These are phyloP conservation scores for Deroplatys truncata DNA, from an alignment of 2,888 invertebrate genomes.

Conservation along the genomic window DNA sequence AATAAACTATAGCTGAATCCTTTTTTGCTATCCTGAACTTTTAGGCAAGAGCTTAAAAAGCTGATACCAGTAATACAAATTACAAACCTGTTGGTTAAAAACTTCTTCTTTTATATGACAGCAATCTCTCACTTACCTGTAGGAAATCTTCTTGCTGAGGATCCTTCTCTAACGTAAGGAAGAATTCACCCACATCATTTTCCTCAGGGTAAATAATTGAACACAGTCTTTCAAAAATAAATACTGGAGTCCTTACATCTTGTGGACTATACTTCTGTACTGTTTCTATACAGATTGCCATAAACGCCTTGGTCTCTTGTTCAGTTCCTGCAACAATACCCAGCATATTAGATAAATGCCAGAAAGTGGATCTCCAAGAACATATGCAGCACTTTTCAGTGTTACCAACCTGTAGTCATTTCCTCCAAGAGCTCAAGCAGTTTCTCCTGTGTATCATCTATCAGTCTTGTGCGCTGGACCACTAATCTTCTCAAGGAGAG, in stretches of 20 bases:
- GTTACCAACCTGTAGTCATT: slow-evolving; percentile 75
- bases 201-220: slow-evolving; percentile 97
- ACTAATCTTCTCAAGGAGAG: slow-evolving; percentile 84
- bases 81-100: too few species aligned
- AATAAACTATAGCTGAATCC: too few species aligned
- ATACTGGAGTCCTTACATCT: slow-evolving; percentile 94
- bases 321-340: slow-evolving; percentile 67
- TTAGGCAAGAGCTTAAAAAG: too few species aligned
- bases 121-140: slow-evolving; percentile 52
- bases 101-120: too few species aligned
- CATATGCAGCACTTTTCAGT: neutral
- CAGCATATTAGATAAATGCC: neutral
- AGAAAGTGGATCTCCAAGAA: neutral
- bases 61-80: too few species aligned
- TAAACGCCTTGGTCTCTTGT: slow-evolving; percentile 93
- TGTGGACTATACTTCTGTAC: slow-evolving; percentile 86
- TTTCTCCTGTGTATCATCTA: slow-evolving; percentile 95
- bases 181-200: slow-evolving; percentile 95
- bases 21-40: too few species aligned
- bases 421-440: slow-evolving; percentile 88
- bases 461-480: slow-evolving; percentile 89
- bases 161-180: slow-evolving; percentile 94
- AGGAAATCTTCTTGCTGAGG: slow-evolving; percentile 98
- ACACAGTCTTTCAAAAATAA: slow-evolving; percentile 94
- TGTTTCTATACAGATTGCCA: slow-evolving; percentile 95